phyloP scores from a whole-genome alignment of 2,113 vertebrate genomes.

The Arizona elegans region DNA sequence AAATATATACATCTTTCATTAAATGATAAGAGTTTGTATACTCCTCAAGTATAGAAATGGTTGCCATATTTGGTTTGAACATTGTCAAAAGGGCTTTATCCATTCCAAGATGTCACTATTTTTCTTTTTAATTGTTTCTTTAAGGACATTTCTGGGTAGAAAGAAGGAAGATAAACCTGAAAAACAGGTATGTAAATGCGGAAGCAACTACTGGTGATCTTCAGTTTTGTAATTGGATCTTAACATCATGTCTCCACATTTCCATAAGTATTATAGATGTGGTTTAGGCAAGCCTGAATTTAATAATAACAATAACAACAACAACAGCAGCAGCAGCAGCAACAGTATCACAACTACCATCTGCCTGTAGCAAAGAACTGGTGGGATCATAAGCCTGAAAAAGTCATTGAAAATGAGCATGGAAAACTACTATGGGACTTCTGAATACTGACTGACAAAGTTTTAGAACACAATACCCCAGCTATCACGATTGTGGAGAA shows the following conservation, averaged over 20 bases:
- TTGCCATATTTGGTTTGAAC: background rate
- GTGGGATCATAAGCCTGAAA: too few relatives aligned
- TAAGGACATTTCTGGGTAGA: conserved; percentile 8
- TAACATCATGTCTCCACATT: background rate
- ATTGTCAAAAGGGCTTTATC: background rate
- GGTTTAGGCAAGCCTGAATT: background rate
- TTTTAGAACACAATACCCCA: too few relatives aligned
- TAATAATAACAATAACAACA: too few relatives aligned
- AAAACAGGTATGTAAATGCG: background rate
- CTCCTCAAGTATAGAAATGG: background rate
- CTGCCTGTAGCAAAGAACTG: too few relatives aligned
- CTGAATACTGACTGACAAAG: too few relatives aligned
- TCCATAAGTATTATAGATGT: background rate
- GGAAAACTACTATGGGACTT: too few relatives aligned
- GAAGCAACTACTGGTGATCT: background rate
- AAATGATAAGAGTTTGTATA: background rate
- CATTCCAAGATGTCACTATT: background rate
- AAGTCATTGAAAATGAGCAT: too few relatives aligned
- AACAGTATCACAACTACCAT: too few relatives aligned
- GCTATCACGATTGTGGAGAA: too few relatives aligned
- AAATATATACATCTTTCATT: background rate
- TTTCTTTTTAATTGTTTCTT: background rate
- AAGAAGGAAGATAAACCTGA: background rate
- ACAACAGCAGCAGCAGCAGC: too few relatives aligned
- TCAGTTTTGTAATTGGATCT: background rate